Evolutionary conservation across 2,888 invertebrate genomes (phyloP), one percentile per base, ranked within the genome.

Genomic region (Aporophyla nigra): DNA sequence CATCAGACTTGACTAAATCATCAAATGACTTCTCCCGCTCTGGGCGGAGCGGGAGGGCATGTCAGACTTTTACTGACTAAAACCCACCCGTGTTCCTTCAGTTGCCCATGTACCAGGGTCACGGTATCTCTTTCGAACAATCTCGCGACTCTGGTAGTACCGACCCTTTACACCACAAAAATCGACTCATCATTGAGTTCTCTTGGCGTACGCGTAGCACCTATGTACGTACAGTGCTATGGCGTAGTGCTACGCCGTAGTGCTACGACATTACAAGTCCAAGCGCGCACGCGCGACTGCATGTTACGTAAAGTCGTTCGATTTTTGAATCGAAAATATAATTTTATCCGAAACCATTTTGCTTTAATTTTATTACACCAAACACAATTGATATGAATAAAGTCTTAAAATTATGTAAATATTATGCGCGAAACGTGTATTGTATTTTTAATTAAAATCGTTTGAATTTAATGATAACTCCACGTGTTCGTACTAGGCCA

Each of bases 211-310:
- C 1, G 7, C 3, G 27, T 16, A 40, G 24, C 40, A 24, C 2
- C 9, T 67, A 5, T 5, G 49, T 14, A 14, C 3, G 14, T 14
- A 0, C 14, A 33, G 46, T 16, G n/a, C n/a, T n/a, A n/a, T n/a
- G n/a, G n/a, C n/a, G n/a, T n/a, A 40, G 40, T 1, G 73, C 72
- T 61, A 74, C 51, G 59, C n/a, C 59, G 72, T 72, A 61, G 43
- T 27, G n/a, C 51, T 75, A 75, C 75, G 63, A 27, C 4, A 40
- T 24, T 19, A 16, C 2, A n/a, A 5, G 4, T 14, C 7, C 33
- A n/a, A 40, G 62, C 16, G 16, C 7, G n/a, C 40, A 14, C 6
- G 7, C 6, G 21, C 6, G 12, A 14, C 21, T 19, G 5, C 5
- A 19, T 9, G 19, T 27, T 10, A 56, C 6, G 5, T 27, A 61